Conservation (phyloP, 92 coral and sea anemone species). For the Siderastrea siderea region DNA sequence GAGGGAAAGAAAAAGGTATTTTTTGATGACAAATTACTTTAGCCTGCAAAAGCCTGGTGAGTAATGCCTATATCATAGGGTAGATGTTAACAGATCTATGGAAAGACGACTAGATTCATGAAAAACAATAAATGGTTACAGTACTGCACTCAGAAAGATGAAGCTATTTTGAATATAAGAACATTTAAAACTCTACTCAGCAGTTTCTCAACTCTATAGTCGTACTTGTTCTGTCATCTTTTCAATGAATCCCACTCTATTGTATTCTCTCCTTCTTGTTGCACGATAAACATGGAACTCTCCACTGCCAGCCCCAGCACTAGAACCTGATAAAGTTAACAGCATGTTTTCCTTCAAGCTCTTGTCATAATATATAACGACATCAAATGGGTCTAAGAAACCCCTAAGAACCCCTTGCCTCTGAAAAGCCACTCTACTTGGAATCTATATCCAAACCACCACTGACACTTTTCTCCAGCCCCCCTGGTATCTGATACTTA, state of each 20-base stretch:
- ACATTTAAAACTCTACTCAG: background rate
- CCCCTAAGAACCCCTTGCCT: too few species aligned
- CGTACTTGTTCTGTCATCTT: slow-evolving; percentile 77
- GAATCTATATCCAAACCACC: too few species aligned
- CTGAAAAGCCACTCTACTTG: too few species aligned
- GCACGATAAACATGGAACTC: slow-evolving; percentile 99
- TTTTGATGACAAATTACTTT: background rate
- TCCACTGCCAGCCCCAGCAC: slow-evolving; percentile 99
- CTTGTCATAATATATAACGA: background rate
- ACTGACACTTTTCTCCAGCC: too few species aligned
- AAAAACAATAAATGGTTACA: too few species aligned
- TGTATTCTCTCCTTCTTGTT: slow-evolving; percentile 96
- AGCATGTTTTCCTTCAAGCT: background rate
- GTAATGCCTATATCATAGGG: too few species aligned
- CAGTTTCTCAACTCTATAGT: background rate
- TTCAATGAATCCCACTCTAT: slow-evolving; percentile 86
- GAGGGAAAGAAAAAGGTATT: background rate
- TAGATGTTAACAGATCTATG: background rate
- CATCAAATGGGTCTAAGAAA: background rate
- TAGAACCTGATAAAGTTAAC: slow-evolving; percentile 75
- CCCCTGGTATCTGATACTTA: too few species aligned
- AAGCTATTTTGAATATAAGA: background rate
- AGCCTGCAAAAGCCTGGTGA: background rate
- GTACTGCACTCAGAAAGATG: too few species aligned
- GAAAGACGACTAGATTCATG: background rate